Evolutionary conservation across 1,140 invertebrate species (phyloP), one percentile per base, ranked within the genome.

Genomic region (Cherax destructor): DNA sequence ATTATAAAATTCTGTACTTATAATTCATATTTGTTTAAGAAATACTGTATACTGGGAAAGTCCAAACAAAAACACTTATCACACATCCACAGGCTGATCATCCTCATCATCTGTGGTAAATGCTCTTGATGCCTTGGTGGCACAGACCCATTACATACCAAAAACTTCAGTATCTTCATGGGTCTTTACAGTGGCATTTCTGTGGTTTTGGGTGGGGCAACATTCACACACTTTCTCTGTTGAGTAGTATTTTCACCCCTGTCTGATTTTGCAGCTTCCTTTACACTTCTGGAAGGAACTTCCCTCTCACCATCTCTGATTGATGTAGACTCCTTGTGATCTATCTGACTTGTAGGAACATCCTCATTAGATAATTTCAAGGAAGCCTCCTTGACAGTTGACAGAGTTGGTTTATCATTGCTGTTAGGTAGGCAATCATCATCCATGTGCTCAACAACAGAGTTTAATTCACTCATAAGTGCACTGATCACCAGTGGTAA

Each of bases 61-160:
- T 74, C 6, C 21, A 10, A 74, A 74, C 69, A 74, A 18, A 1
- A 21, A 41, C 11, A 52, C 49, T 9, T 52, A 11, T 59, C 49
- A 83, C 81, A 83, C 81, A 18, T 83, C 49, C 11, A 83, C 61
- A n/a, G 59, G 59, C 81, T 83, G 56, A 41, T 69, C 81, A 6
- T 83, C 81, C 9, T 24, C 59, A 2, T 83, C 81, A 1, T 83
- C 81, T 41, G 81, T 65, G 10, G 69, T 69, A 49, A 56, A 83
- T 13, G 81, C 81, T 69, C 47, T 24, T 83, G 61, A 30, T 83
- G 69, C 13, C 30, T 56, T 49, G 18, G n/a, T 30, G 21, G 21
- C n/a, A 74, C 69, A 10, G n/a, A 24, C 21, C 24, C 69, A 30
- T 74, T 74, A 74, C 24, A 3, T 9, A 9, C 16, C 24, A 74